Evolutionary conservation across 2,797 vertebrate species (phyloP).

Genomic region (Malurus splendens): DNA sequence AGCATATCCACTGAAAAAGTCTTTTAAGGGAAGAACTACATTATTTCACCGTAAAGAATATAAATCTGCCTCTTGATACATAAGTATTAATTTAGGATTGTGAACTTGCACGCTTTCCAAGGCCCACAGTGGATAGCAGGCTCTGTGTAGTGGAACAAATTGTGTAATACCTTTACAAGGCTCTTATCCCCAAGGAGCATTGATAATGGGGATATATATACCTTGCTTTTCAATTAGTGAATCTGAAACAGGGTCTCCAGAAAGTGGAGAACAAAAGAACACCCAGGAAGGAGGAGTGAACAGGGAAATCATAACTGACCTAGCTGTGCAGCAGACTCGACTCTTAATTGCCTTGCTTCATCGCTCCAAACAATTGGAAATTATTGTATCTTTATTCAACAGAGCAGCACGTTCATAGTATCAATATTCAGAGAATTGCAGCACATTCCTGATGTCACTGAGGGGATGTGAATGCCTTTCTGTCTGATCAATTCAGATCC

Average conservation of each 20-base stretch:
- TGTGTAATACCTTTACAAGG: not conserved
- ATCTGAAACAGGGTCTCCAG: not conserved
- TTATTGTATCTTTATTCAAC: not conserved
- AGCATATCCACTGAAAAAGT: slow-evolving; percentile 4
- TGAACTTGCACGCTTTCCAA: not conserved
- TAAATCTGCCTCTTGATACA: not conserved
- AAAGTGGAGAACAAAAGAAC: not conserved
- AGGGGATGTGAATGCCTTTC: not conserved
- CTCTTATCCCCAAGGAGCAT: not conserved
- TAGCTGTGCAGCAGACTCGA: not conserved
- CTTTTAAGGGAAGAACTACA: not conserved
- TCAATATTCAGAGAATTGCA: not conserved
- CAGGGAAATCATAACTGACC: not conserved
- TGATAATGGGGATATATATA: not conserved
- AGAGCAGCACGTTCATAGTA: not conserved
- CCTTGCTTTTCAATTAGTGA: slow-evolving; percentile 18
- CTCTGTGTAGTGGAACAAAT: slow-evolving; percentile 23
- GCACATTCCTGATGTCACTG: not conserved
- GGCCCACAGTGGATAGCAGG: not conserved
- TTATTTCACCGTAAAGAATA: slow-evolving; percentile 30
- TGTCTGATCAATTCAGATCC: not conserved
- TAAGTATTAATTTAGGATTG: slow-evolving; percentile 15
- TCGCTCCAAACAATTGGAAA: fast-evolving
- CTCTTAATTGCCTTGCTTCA: not conserved
- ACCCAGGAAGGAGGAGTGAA: not conserved